Conservation (phyloP, 2,113 vertebrate genomes). For the Myotis lucifugus region DNA sequence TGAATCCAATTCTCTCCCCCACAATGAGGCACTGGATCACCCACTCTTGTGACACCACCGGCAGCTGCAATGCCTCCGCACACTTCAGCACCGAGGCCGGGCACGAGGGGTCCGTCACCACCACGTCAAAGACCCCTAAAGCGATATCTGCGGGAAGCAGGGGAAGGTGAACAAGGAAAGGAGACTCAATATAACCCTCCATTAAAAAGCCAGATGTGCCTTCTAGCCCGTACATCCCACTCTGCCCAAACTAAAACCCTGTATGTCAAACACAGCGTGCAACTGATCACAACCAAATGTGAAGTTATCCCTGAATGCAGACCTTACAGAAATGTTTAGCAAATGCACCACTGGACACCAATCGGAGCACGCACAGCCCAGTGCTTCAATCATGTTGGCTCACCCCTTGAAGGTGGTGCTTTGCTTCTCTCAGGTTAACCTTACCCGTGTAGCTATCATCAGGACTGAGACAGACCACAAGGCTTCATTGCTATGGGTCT, state of each 20-base stretch:
- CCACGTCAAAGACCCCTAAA: conserved; percentile 91
- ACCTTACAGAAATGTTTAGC: background rate
- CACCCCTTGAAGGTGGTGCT: background rate
- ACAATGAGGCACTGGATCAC: conserved; percentile 95
- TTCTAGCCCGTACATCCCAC: background rate
- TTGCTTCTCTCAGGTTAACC: background rate
- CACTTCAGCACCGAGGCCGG: conserved; percentile 88
- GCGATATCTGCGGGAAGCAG: conserved; percentile 87
- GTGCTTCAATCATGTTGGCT: background rate
- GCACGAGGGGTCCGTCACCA: conserved; percentile 91
- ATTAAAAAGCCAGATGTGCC: background rate
- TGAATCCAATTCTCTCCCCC: conserved; percentile 90
- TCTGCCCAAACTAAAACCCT: background rate
- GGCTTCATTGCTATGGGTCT: background rate
- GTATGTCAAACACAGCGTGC: background rate
- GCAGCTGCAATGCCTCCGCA: conserved; percentile 88
- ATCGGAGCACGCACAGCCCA: background rate
- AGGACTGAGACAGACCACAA: background rate
- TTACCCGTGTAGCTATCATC: background rate
- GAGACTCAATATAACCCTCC: background rate
- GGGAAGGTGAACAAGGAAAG: conserved; percentile 49
- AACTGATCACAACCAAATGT: background rate
- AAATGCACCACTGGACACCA: background rate
- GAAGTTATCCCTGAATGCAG: background rate
- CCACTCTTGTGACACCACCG: conserved; percentile 96